Percentiles rank a stretch among this genome's conserved stretches.
These are phyloP conservation scores for Okamejei kenojei DNA, from an alignment of 2,797 vertebrate species.

Conservation along the genomic window DNA sequence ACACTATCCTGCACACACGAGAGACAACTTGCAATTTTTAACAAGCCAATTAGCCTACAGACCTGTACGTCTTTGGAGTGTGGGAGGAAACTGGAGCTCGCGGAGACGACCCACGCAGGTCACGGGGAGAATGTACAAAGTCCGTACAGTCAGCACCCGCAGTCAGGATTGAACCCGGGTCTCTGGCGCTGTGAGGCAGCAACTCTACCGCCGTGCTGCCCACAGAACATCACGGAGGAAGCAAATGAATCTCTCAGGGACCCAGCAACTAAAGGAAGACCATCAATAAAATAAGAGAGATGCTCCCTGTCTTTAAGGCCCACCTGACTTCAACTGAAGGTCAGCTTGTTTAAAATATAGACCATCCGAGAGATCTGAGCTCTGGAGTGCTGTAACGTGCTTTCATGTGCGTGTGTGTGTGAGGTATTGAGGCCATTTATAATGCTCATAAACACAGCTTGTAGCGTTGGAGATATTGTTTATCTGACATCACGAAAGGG, in stretches of 20 bases:
- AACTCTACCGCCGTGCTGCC: too few relatives aligned
- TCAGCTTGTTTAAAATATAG: not conserved
- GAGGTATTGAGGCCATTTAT: not conserved
- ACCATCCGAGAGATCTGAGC: not conserved
- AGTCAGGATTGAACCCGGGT: too few relatives aligned
- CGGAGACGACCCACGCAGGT: too few relatives aligned
- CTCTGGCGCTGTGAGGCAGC: too few relatives aligned
- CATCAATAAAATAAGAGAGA: not conserved
- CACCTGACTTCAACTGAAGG: not conserved
- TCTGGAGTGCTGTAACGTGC: not conserved
- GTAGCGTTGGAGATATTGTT: constrained; percentile 22
- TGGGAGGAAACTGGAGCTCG: too few relatives aligned
- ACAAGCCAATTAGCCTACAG: too few relatives aligned
- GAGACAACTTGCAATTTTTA: too few relatives aligned
- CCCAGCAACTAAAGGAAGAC: not conserved
- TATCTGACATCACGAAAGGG: not conserved
- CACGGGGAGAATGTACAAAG: too few relatives aligned
- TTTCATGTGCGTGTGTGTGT: not conserved
- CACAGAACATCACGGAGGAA: too few relatives aligned
- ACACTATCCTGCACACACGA: too few relatives aligned
- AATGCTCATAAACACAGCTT: not conserved
- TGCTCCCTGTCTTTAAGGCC: not conserved
- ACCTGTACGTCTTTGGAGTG: too few relatives aligned
- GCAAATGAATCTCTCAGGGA: not conserved
- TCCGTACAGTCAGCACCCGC: too few relatives aligned